Evolutionary conservation across 2,797 vertebrate species (phyloP).

Genomic region (Salarias fasciatus): DNA sequence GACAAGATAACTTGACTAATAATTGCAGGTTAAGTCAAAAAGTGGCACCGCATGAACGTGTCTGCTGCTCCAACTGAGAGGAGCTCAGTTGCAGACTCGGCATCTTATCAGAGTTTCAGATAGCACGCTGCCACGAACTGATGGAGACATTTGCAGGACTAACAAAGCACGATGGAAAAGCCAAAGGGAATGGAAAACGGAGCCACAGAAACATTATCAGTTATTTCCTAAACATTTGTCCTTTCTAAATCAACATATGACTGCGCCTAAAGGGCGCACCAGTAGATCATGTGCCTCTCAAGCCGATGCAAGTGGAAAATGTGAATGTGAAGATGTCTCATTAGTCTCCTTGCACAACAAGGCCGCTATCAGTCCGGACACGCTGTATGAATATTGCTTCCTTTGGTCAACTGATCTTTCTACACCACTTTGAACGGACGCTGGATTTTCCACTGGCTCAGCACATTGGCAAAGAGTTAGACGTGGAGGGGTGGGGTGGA

Average conservation of each 20-base stretch:
- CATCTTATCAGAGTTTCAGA: constrained; percentile 59
- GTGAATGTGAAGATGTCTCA: constrained; percentile 57
- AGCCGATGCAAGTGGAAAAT: constrained; percentile 69
- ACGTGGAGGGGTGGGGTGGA: constrained; percentile 21
- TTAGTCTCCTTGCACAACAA: constrained; percentile 56
- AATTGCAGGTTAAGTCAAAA: constrained; percentile 73
- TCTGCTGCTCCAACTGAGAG: constrained; percentile 54
- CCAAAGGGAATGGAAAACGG: constrained; percentile 35
- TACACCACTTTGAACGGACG: constrained; percentile 61
- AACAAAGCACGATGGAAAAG: constrained; percentile 47
- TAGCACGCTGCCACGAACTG: constrained; percentile 29
- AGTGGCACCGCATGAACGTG: constrained; percentile 43
- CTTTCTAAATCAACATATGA: constrained; percentile 45
- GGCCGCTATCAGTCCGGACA: constrained; percentile 69
- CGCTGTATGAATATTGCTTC: constrained; percentile 77
- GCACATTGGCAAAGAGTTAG: constrained; percentile 74
- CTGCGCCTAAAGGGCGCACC: constrained; percentile 50
- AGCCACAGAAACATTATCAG: constrained; percentile 42
- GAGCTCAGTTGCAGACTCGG: constrained; percentile 53
- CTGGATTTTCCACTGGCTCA: constrained; percentile 84
- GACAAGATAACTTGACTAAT: constrained; percentile 77
- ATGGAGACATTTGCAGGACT: constrained; percentile 55
- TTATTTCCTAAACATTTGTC: constrained; percentile 51
- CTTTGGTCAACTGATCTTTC: constrained; percentile 75
- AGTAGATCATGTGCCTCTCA: constrained; percentile 60